Conservation (phyloP, 2,888 invertebrate species). For the Brachyptera putata region DNA sequence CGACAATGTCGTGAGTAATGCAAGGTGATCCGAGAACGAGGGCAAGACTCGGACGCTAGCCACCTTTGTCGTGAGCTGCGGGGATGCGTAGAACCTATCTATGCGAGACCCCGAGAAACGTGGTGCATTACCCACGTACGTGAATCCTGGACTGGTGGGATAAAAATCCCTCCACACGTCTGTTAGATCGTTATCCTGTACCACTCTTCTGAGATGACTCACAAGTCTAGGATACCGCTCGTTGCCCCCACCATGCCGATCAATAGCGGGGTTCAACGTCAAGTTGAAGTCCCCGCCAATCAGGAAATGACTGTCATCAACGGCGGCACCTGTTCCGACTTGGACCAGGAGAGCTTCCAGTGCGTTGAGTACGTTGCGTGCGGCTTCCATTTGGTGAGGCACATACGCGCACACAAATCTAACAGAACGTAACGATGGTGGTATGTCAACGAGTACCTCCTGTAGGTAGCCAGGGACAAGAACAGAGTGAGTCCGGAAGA, state of each 20-base stretch:
- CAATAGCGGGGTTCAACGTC: not conserved
- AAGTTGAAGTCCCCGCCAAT: not conserved
- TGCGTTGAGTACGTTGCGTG: not conserved
- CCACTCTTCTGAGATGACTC: no score
- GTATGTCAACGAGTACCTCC: not conserved
- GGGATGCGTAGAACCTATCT: no score
- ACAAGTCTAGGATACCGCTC: no score
- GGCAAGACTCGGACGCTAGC: no score
- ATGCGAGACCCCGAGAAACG: no score
- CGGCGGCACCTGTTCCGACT: not conserved
- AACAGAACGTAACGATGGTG: not conserved
- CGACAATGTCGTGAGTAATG: no score
- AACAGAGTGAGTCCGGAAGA: not conserved
- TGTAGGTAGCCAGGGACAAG: not conserved
- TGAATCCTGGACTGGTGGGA: no score
- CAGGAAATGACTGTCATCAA: not conserved
- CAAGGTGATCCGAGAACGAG: no score
- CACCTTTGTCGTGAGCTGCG: no score
- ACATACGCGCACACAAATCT: not conserved
- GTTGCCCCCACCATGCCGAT: not conserved
- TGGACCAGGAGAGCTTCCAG: not conserved
- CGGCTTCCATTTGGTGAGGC: not conserved
- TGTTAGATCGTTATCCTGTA: no score
- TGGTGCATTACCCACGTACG: no score
- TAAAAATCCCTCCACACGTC: no score